Evolutionary conservation across 2,797 vertebrate species (phyloP).

Genomic region (Spatula versicolor): DNA sequence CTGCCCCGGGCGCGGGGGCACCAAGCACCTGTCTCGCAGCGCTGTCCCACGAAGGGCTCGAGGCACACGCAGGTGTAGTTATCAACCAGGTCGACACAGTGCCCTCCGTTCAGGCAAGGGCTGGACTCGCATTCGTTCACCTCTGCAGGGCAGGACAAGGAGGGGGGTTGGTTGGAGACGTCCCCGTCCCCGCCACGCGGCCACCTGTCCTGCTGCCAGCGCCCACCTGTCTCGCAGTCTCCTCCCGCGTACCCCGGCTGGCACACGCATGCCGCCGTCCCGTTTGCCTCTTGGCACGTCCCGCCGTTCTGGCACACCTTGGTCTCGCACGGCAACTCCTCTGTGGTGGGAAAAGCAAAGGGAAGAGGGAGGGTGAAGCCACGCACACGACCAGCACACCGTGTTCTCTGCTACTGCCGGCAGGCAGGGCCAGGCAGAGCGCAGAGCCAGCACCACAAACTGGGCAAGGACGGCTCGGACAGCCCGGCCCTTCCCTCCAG

Average conservation of each 20-base stretch:
- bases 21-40: conserved; percentile 89
- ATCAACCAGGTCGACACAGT: conserved; percentile 82
- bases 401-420: not conserved
- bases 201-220: not conserved
- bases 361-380: not conserved
- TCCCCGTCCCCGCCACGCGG: not conserved
- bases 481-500: not conserved
- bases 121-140: conserved; percentile 87
- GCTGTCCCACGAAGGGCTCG: conserved; percentile 82
- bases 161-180: not conserved
- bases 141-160: conserved; percentile 76
- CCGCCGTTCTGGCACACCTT: conserved; percentile 77
- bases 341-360: conserved; percentile 29
- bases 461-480: not conserved
- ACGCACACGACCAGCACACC: fast-evolving
- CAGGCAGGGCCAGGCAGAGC: not conserved
- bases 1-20: not conserved
- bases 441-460: not conserved
- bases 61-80: conserved; percentile 89
- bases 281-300: conserved; percentile 60
- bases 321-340: conserved; percentile 71
- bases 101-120: conserved; percentile 90
- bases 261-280: conserved; percentile 70
- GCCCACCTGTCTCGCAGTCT: conserved; percentile 77
- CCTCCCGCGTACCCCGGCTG: conserved; percentile 68